Evolutionary conservation across 64 coral and sea anemone species (phyloP).

Genomic region (Trachythela sp.): DNA sequence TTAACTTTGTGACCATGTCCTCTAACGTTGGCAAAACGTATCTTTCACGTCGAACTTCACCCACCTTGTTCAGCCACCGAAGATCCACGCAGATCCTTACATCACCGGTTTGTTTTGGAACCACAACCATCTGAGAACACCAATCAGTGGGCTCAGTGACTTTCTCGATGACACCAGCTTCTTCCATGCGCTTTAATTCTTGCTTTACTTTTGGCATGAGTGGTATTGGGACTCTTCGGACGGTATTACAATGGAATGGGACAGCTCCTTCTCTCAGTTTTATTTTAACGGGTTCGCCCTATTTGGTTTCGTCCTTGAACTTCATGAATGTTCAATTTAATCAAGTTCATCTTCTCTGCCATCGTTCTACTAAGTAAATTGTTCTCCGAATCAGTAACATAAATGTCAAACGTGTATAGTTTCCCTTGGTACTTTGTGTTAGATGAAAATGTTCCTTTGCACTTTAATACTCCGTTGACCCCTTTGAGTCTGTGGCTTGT

Average conservation of each 20-base stretch:
- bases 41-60: constrained; percentile 4
- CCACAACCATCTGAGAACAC: constrained; percentile 9
- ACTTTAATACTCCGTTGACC: not conserved
- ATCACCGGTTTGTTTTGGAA: constrained; percentile 1
- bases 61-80: not conserved
- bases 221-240: constrained; percentile 20
- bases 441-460: not conserved
- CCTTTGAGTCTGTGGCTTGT: not conserved
- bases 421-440: not conserved
- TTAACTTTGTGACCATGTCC: constrained; percentile 11
- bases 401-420: not conserved
- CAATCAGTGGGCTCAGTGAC: constrained; percentile 17
- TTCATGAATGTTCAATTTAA: not conserved
- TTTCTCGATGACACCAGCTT: not conserved
- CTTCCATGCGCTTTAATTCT: constrained; percentile 1
- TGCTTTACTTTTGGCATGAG: constrained; percentile 27
- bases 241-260: not conserved
- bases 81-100: constrained; percentile 14
- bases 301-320: not conserved
- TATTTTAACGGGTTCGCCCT: not conserved
- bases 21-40: not conserved
- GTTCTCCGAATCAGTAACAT: not conserved
- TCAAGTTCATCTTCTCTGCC: not conserved
- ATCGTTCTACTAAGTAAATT: not conserved
- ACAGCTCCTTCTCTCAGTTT: constrained; percentile 13